These are phyloP conservation scores for Malacosoma neustria DNA, from an alignment of 2,888 invertebrate species.

Conservation along the genomic window DNA sequence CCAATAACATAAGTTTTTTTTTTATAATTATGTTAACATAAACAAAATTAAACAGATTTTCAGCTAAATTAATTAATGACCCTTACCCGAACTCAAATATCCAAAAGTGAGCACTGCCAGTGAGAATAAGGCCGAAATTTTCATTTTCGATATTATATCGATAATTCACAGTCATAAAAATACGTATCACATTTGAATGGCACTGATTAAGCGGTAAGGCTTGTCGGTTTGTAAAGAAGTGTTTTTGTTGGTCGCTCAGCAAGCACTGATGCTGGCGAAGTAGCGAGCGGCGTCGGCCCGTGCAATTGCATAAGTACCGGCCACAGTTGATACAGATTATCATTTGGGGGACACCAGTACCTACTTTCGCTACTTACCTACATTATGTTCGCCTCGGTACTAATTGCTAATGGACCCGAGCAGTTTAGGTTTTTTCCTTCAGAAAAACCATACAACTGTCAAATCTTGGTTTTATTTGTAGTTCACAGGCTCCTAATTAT, in stretches of 20 bases:
- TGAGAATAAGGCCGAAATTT: slow-evolving; percentile 1
- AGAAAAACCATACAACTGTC: slow-evolving; percentile 1
- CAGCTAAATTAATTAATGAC: slow-evolving; percentile 1
- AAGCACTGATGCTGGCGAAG: slow-evolving; percentile 45
- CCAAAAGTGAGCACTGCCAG: slow-evolving; percentile 4
- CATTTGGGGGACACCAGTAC: slow-evolving; percentile 68
- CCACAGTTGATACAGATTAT: slow-evolving; percentile 65
- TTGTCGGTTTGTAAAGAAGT: slow-evolving; percentile 8
- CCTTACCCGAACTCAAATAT: slow-evolving; percentile 4
- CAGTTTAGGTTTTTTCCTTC: slow-evolving; percentile 8
- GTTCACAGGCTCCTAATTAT: too few species aligned
- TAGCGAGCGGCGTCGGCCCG: slow-evolving; percentile 32
- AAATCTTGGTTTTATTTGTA: too few species aligned
- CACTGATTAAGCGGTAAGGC: not conserved
- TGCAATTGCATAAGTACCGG: slow-evolving; percentile 57
- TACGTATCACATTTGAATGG: slow-evolving; percentile 3
- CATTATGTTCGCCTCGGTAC: slow-evolving; percentile 21
- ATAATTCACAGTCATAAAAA: not conserved
- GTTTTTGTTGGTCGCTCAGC: slow-evolving; percentile 31
- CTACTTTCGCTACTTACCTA: slow-evolving; percentile 58
- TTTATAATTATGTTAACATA: too few species aligned
- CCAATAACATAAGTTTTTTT: too few species aligned
- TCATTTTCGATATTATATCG: slow-evolving; percentile 2
- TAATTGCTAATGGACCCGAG: slow-evolving; percentile 2
- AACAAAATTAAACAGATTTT: too few species aligned